These are phyloP conservation scores for Archegozetes longisetosus DNA, from an alignment of 1,140 invertebrate species.

Conservation along the genomic window DNA sequence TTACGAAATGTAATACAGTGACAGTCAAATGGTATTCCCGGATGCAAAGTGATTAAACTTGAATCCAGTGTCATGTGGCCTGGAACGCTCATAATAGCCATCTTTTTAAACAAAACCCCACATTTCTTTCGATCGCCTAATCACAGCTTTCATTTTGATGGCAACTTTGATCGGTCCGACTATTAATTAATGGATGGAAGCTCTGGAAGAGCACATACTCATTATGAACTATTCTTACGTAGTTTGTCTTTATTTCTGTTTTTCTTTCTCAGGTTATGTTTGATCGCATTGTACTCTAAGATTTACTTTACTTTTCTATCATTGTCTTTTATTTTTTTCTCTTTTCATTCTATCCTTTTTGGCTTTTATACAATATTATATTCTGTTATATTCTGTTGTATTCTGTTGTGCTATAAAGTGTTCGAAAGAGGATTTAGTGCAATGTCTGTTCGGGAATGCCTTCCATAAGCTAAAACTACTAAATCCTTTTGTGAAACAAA, in stretches of 20 bases:
- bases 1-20: neutral
- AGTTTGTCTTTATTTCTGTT: too few species aligned
- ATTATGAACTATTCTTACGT: too few species aligned
- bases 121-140: too few species aligned
- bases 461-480: neutral
- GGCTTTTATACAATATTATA: neutral
- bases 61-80: neutral
- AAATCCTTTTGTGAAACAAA: neutral
- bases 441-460: neutral
- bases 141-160: too few species aligned
- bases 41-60: neutral
- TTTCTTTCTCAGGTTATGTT: too few species aligned
- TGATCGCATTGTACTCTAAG: too few species aligned
- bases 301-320: too few species aligned
- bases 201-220: too few species aligned
- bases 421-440: neutral
- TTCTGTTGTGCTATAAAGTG: neutral
- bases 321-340: too few species aligned
- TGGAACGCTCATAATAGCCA: neutral
- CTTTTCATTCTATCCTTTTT: neutral
- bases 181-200: too few species aligned
- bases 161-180: too few species aligned
- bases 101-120: too few species aligned
- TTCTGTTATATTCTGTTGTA: neutral
- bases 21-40: neutral